Base-by-base conservation (phyloP, 2,888 invertebrate genomes). In the Netelia melanura region DNA sequence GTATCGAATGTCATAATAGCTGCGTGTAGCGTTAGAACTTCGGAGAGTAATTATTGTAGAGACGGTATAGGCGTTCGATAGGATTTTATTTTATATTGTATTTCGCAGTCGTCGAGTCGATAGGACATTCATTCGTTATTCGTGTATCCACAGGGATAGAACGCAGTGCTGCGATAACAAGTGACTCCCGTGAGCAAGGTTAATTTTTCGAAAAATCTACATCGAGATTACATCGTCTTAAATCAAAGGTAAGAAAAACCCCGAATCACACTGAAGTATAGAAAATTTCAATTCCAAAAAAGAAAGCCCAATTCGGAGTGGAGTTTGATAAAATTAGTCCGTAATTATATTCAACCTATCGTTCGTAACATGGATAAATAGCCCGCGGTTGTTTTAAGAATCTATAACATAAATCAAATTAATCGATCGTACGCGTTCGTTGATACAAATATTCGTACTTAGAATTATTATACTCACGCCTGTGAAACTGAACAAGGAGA, bases 291-390 rank as follows among this genome's bases (percentile, higher is more conserved):
- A 48, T 48, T 48, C 48, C 8, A 9, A 58, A 58, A 21, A 17
- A n/a, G 9, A 14, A 17, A 21, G 21, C 21, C 21, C 21, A 21
- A 21, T 21, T 58, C 9, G 21, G n/a, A 1, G 9, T 58, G 5
- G n/a, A 21, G 6, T 58, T 21, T 9, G 21, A 21, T 14, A 5
- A 56, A 56, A 3, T 56, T 2, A 56, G 43, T 8, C 6, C 1
- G 3, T 23, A 30, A 17, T 21, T 38, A 14, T 14, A 10, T 21
- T 58, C 44, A 71, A 21, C 65, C 38, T 10, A 82, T 23, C 10
- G 71, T 82, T 17, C 82, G 82, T 23, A 82, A 65, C 77, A 78
- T 71, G 8, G 82, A 77, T 11, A 78, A 58, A 44, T 82, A 82
- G n/a, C 74, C 71, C 71, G 68, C 74, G 2, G 82, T 25, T 1